phyloP scores from a whole-genome alignment of 2,113 vertebrate species.

The Myiozetetes cayanensis region DNA sequence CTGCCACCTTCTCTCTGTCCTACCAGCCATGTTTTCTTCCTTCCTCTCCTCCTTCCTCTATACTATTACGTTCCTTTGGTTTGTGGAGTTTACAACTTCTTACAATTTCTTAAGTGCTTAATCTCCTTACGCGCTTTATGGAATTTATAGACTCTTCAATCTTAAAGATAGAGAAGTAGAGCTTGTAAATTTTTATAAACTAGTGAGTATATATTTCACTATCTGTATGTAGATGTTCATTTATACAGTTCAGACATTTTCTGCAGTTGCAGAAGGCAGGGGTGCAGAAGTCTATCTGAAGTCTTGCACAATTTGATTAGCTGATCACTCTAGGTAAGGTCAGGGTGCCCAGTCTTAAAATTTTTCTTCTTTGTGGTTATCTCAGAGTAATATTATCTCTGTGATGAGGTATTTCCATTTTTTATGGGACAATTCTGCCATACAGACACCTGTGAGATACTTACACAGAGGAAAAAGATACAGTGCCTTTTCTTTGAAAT shows the following conservation, averaged over 20 bases:
- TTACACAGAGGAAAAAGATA: background rate
- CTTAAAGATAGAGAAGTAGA: background rate
- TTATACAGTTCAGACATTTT: background rate
- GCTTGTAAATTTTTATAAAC: conserved; percentile 10
- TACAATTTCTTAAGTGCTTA: background rate
- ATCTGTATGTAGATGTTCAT: background rate
- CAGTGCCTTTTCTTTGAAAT: background rate
- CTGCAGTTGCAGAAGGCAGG: background rate
- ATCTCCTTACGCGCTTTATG: background rate
- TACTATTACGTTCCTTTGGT: background rate
- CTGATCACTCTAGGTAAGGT: background rate
- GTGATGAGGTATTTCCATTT: background rate
- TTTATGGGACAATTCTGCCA: background rate
- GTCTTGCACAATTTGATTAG: background rate
- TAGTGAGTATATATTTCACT: background rate
- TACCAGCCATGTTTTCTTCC: background rate
- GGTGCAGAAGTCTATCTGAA: background rate
- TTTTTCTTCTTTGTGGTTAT: background rate
- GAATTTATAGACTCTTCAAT: background rate
- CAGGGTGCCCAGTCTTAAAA: background rate
- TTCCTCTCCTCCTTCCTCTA: background rate
- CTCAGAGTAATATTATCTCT: background rate
- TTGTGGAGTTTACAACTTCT: background rate
- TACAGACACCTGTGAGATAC: background rate
- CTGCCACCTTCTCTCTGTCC: background rate